These are phyloP conservation scores for Pipra filicauda DNA, from an alignment of 2,113 vertebrate genomes.

Conservation along the genomic window DNA sequence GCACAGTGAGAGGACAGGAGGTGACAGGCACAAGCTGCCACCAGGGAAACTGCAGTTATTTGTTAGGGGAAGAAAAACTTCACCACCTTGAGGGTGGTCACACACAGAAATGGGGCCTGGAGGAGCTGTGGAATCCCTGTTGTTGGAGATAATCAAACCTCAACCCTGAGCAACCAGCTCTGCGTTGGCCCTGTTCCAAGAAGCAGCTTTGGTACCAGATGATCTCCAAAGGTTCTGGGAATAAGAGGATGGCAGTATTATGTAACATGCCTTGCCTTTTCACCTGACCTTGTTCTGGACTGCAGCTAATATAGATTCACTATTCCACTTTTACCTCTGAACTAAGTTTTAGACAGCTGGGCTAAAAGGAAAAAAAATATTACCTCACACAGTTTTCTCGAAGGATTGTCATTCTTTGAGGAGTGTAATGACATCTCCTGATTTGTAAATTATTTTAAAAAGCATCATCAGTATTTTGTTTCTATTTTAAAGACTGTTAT, in stretches of 20 bases:
- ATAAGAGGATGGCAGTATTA: neutral
- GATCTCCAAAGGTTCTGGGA: neutral
- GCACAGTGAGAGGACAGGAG: neutral
- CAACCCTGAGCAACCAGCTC: neutral
- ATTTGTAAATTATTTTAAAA: neutral
- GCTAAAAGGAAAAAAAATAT: neutral
- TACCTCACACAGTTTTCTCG: neutral
- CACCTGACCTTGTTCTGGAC: neutral
- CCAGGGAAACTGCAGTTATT: neutral
- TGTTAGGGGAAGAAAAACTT: neutral
- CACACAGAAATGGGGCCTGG: neutral
- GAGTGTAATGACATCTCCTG: neutral
- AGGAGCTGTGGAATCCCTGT: neutral
- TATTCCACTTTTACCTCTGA: neutral
- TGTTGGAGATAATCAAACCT: neutral
- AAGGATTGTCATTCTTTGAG: neutral
- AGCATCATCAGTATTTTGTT: neutral
- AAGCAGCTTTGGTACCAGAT: neutral
- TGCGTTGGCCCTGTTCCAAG: neutral
- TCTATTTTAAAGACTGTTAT: neutral
- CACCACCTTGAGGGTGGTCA: accelerated
- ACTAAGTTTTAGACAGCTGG: neutral
- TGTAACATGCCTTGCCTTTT: neutral
- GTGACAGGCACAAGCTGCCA: neutral
- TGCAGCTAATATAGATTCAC: neutral